phyloP scores from a whole-genome alignment of 1,140 invertebrate species.

The Bombus breviceps region DNA sequence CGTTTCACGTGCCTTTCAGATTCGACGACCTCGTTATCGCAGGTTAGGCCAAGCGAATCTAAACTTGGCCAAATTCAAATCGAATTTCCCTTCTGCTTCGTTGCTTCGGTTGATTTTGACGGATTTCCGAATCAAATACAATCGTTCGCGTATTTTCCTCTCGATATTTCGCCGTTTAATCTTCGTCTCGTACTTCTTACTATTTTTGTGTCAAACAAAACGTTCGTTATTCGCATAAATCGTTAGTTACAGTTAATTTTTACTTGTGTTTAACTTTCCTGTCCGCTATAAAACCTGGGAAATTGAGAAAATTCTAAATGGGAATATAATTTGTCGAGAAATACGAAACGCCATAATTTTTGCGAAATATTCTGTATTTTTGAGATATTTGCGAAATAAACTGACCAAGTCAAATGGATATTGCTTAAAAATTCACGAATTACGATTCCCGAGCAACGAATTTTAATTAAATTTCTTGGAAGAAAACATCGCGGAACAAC shows the following conservation, averaged over 20 bases:
- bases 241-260: background rate
- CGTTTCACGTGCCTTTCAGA: slow-evolving; percentile 29
- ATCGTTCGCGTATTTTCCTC: slow-evolving; percentile 28
- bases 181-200: background rate
- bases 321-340: too few relatives aligned
- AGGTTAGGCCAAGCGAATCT: slow-evolving; percentile 27
- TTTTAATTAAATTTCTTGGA: background rate
- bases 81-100: slow-evolving; percentile 34
- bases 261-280: rapidly evolving
- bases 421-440: too few relatives aligned
- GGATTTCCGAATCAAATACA: slow-evolving; percentile 29
- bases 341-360: too few relatives aligned
- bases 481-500: background rate
- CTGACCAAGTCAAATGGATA: too few relatives aligned
- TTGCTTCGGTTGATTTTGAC: slow-evolving; percentile 18
- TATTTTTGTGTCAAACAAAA: background rate
- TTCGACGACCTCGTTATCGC: slow-evolving; percentile 49
- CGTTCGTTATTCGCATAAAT: background rate
- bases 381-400: too few relatives aligned
- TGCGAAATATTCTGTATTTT: too few relatives aligned
- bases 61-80: slow-evolving; percentile 50
- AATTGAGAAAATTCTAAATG: too few relatives aligned
- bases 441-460: background rate
- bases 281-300: rapidly evolving
- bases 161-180: background rate